Evolutionary conservation across 2,797 vertebrate species (phyloP).

Genomic region (Pseudomugil gertrudae): DNA sequence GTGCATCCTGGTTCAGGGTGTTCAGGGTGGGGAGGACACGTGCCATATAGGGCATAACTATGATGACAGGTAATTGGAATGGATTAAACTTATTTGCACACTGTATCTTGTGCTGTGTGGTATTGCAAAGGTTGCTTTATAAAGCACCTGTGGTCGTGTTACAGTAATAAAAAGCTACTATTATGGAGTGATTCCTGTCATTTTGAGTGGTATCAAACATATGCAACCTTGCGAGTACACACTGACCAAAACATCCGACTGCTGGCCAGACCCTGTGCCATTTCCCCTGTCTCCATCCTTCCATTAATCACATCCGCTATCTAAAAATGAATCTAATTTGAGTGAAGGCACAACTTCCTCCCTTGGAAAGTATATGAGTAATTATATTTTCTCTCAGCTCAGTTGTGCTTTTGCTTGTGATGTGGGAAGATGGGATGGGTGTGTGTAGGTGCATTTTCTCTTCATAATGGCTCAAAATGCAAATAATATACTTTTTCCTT

Average conservation of each 20-base stretch:
- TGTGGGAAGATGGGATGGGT: conserved; percentile 1
- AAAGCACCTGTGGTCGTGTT: background rate
- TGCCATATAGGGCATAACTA: conserved; percentile 20
- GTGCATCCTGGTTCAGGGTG: conserved; percentile 34
- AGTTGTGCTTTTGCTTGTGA: conserved; percentile 31
- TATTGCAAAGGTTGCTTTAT: background rate
- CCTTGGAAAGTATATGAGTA: conserved; percentile 42
- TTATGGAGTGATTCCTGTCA: conserved; percentile 43
- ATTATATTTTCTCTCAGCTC: conserved; percentile 55
- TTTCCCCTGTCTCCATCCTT: conserved; percentile 37
- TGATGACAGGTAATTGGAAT: conserved; percentile 17
- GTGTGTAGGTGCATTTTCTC: conserved; percentile 38
- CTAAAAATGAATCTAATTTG: conserved; percentile 77
- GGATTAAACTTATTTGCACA: conserved; percentile 28
- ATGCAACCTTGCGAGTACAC: conserved; percentile 30
- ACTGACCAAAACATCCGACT: conserved; percentile 31
- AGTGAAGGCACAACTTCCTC: conserved; percentile 42
- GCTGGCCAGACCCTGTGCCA: conserved; percentile 31
- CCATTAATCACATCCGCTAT: conserved; percentile 76
- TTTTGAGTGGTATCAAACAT: conserved; percentile 25
- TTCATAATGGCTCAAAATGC: conserved; percentile 73
- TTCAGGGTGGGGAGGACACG: background rate
- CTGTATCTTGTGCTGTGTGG: conserved; percentile 24
- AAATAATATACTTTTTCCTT: conserved; percentile 66
- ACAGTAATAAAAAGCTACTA: conserved; percentile 11